Conservation (phyloP, 2,797 vertebrate species). For the Cacajao melanocephalus region DNA sequence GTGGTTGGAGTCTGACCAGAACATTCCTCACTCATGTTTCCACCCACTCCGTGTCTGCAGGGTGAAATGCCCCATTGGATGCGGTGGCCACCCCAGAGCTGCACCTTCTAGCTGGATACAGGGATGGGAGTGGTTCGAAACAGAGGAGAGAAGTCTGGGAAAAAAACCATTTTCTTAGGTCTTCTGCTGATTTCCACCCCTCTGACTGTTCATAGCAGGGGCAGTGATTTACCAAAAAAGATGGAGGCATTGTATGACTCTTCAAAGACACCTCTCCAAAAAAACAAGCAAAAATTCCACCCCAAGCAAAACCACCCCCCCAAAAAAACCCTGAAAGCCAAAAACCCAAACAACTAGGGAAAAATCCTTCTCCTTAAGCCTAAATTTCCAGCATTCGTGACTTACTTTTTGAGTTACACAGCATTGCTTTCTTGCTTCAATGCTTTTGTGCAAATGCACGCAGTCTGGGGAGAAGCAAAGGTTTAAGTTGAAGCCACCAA, state of each 20-base stretch:
- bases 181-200: neutral
- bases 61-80: neutral
- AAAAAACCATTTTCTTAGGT: neutral
- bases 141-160: neutral
- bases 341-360: neutral
- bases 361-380: neutral
- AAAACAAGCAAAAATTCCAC: neutral
- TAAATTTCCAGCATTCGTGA: neutral
- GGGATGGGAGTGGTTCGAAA: neutral
- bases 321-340: neutral
- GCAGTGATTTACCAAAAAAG: neutral
- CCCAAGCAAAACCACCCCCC: neutral
- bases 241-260: neutral
- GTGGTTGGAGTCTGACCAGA: slow-evolving; percentile 62
- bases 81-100: neutral
- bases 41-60: slow-evolving; percentile 4
- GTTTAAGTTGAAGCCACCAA: neutral
- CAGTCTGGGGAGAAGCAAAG: neutral
- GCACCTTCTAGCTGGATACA: neutral
- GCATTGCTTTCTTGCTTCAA: neutral
- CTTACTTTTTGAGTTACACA: neutral
- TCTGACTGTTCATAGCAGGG: neutral
- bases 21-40: slow-evolving; percentile 57
- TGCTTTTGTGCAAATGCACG: slow-evolving; percentile 26
- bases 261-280: neutral